Evolutionary conservation across 1,140 invertebrate species (phyloP), one percentile per base, ranked within the genome.

Genomic region (Augochlora pura): DNA sequence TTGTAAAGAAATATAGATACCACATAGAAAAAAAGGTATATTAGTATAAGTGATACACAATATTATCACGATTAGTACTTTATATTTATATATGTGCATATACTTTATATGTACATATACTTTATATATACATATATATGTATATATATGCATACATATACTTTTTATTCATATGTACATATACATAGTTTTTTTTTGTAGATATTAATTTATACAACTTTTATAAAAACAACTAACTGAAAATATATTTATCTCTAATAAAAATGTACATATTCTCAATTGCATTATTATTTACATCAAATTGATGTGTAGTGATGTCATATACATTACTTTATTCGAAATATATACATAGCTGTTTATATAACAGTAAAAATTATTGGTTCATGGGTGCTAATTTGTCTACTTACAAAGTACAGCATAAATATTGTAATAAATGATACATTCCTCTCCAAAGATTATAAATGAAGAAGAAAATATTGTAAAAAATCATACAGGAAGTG

Each of bases 1-100:
- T 84, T 66, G 63, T 32, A 49, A 60, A 77, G 63, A 72, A 67
- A 81, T 85, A 84, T 57, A 81, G 27, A 42, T 25, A 81, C 46
- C 78, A 77, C 52, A 70, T 60, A 46, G 68, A 66, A 38, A 84
- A 54, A 80, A 62, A 32, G 21, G 10, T 23, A 25, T 54, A 75
- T 52, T 52, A n/a, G 23, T 46, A 59, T 73, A 74, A 79, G 60
- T 74, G 52, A 79, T 74, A 16, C 38, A 42, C 4, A 60, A 1
- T 49, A 42, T 23, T 69, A 18, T 64, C 42, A 72, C 12, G 8
- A 72, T 78, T 64, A 72, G 72, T 57, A 46, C 5, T 64, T 42
- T 7, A 52, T 77, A 49, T 14, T 14, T 2, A 18, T 23, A 21
- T 32, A 38, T 7, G 39, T 16, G 18, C 2, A 4, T n/a, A n/a